These are phyloP conservation scores for Penaeus chinensis DNA, from an alignment of 1,140 invertebrate species.

Conservation along the genomic window DNA sequence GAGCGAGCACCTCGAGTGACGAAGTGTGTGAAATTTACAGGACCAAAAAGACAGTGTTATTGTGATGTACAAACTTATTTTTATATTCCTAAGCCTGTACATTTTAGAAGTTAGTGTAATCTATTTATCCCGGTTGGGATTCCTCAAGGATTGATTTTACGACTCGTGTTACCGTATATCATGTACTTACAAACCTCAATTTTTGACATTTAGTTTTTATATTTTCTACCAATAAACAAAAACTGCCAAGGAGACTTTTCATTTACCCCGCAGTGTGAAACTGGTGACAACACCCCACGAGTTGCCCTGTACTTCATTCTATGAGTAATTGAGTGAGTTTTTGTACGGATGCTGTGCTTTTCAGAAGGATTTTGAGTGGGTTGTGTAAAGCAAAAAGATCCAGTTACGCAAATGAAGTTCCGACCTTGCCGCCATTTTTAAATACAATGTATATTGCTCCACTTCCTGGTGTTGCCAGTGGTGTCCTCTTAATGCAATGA, in stretches of 20 bases:
- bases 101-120: slow-evolving; percentile 45
- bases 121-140: slow-evolving; percentile 11
- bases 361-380: no score
- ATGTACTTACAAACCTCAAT: slow-evolving; percentile 43
- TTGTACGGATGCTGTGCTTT: no score
- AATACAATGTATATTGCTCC: no score
- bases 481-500: no score
- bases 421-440: no score
- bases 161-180: neutral
- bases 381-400: no score
- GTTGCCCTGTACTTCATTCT: no score
- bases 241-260: neutral
- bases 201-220: slow-evolving; percentile 58
- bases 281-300: no score
- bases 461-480: no score
- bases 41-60: slow-evolving; percentile 20
- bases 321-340: no score
- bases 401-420: no score
- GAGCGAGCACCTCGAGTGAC: neutral
- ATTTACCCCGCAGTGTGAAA: neutral
- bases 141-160: slow-evolving; percentile 50
- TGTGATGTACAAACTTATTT: slow-evolving; percentile 60
- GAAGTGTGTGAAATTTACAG: slow-evolving; percentile 23
- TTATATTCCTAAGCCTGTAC: slow-evolving; percentile 53
- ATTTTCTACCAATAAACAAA: slow-evolving; percentile 59